These are phyloP conservation scores for Lepidochrysops patricia DNA, from an alignment of 2,888 invertebrate genomes.

Conservation along the genomic window DNA sequence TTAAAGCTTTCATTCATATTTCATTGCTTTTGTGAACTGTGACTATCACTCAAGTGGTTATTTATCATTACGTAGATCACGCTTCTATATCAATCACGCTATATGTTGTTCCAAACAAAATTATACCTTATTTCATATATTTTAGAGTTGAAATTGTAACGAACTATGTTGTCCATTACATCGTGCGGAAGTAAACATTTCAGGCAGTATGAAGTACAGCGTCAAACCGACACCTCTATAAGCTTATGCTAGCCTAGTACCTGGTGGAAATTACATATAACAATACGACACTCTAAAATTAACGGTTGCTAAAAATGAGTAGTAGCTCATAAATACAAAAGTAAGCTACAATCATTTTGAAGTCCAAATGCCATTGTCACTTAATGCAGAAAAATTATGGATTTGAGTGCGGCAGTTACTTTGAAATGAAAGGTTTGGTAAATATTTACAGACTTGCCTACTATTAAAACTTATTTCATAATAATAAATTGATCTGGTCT, in stretches of 20 bases:
- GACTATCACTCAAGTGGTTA: background rate
- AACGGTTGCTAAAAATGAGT: no score
- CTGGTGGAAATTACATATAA: background rate
- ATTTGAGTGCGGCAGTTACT: no score
- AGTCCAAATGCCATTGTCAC: no score
- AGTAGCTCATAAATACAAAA: no score
- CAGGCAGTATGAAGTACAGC: background rate
- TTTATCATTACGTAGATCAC: slow-evolving; percentile 3
- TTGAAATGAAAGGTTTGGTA: no score
- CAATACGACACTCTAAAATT: background rate
- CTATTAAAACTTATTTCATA: no score
- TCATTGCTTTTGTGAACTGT: background rate
- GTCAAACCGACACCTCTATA: background rate
- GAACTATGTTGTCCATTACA: background rate
- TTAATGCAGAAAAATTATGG: no score
- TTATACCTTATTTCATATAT: background rate
- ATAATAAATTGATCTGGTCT: no score
- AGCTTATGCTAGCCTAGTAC: background rate
- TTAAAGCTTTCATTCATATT: background rate
- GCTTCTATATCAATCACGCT: background rate
- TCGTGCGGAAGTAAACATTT: background rate
- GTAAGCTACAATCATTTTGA: no score
- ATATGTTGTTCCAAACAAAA: background rate
- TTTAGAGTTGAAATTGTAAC: background rate
- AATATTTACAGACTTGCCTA: no score